These are phyloP conservation scores for Brotula barbata DNA, from an alignment of 2,797 vertebrate genomes.

Conservation along the genomic window DNA sequence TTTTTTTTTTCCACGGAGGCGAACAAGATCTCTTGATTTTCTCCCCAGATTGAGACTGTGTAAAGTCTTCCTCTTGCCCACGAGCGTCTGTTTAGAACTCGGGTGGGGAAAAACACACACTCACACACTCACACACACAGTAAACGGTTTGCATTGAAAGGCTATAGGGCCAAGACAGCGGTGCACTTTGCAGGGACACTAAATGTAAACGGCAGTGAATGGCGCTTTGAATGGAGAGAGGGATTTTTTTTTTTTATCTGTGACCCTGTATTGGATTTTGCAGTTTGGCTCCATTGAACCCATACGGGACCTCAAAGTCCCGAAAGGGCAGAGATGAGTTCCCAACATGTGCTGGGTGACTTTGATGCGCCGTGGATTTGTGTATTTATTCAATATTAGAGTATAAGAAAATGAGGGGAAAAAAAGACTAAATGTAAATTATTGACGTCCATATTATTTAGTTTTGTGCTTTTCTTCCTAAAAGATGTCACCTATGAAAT, in stretches of 20 bases:
- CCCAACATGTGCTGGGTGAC: constrained; percentile 64
- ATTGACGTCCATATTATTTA: constrained; percentile 6
- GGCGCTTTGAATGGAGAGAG: constrained; percentile 60
- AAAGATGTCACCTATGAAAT: not conserved
- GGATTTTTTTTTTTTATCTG: constrained; percentile 41
- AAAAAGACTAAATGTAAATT: no score
- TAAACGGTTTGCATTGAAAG: constrained; percentile 63
- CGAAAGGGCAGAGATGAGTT: constrained; percentile 69
- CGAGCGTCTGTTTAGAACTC: constrained; percentile 73
- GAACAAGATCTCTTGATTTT: constrained; percentile 83
- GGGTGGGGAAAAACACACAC: constrained; percentile 39
- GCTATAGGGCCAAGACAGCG: constrained; percentile 56
- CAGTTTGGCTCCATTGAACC: constrained; percentile 70
- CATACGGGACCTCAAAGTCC: constrained; percentile 69
- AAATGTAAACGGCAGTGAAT: constrained; percentile 68
- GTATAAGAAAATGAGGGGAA: constrained; percentile 1
- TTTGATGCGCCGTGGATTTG: constrained; percentile 55
- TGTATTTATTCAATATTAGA: constrained; percentile 42
- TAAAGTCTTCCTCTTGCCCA: constrained; percentile 71
- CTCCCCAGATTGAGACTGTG: constrained; percentile 77
- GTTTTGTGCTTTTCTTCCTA: not conserved
- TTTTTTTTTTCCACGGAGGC: constrained; percentile 81
- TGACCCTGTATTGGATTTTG: constrained; percentile 72
- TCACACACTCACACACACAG: constrained; percentile 63
- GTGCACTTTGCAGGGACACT: constrained; percentile 62